Percentiles rank a stretch among this genome's conserved stretches.
These are phyloP conservation scores for Uloborus diversus DNA, from an alignment of 1,140 invertebrate species.

Conservation along the genomic window DNA sequence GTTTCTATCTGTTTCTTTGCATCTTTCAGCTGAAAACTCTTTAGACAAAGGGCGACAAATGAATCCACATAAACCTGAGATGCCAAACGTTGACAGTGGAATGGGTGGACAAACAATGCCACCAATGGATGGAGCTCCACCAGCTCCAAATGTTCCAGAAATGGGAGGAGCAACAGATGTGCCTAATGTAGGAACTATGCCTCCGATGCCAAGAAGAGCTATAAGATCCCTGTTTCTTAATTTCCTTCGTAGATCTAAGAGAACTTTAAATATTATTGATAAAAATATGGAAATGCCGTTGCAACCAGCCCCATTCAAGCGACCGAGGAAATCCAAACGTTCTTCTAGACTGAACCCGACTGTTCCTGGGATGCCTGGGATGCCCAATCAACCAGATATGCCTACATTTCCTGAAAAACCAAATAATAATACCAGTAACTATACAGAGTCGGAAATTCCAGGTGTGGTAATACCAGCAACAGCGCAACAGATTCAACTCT, in stretches of 20 bases:
- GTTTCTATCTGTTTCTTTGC: too few relatives aligned
- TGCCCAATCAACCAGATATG: constrained; percentile 39
- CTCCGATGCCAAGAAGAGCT: neutral
- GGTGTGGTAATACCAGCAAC: constrained; percentile 30
- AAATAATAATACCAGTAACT: constrained; percentile 28
- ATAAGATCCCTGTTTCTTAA: too few relatives aligned
- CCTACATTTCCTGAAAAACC: constrained; percentile 38
- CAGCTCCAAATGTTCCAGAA: neutral
- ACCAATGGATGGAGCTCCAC: too few relatives aligned
- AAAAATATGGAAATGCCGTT: too few relatives aligned
- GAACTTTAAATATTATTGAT: too few relatives aligned
- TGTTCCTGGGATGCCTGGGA: constrained; percentile 33
- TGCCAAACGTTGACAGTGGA: too few relatives aligned
- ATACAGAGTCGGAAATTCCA: constrained; percentile 41
- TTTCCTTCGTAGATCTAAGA: too few relatives aligned
- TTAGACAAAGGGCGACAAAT: too few relatives aligned
- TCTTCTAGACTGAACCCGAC: constrained; percentile 20
- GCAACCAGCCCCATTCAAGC: too few relatives aligned
- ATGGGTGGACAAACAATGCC: too few relatives aligned
- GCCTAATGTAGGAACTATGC: neutral
- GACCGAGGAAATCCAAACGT: neutral
- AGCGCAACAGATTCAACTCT: neutral
- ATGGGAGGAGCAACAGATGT: neutral
- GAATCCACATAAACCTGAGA: too few relatives aligned
- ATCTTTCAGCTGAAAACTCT: too few relatives aligned